Conservation (phyloP, 1,140 invertebrate species). For the Polypedilum pembai region DNA sequence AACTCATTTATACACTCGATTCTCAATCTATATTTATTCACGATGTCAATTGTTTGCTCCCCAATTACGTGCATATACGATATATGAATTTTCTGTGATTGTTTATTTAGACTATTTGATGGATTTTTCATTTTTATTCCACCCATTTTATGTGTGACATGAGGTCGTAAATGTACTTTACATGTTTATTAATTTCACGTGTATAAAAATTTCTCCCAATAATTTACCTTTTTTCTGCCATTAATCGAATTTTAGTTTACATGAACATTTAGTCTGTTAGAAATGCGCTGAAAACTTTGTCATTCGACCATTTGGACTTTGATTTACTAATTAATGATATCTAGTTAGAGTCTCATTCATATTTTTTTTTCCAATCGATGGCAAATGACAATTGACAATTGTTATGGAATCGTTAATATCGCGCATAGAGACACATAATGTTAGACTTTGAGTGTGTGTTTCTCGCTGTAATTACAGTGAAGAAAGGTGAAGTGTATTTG, state of each 20-base stretch:
- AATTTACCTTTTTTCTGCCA: neutral
- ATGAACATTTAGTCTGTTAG: neutral
- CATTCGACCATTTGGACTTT: neutral
- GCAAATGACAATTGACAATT: conserved; percentile 6
- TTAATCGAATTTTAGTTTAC: neutral
- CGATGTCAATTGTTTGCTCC: neutral
- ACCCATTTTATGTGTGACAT: too few species aligned
- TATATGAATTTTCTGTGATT: neutral
- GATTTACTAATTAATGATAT: conserved; percentile 1
- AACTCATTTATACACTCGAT: neutral
- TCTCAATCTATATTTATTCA: neutral
- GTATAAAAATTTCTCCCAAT: neutral
- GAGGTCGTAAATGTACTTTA: neutral
- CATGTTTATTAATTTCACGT: conserved; percentile 13
- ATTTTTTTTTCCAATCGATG: neutral
- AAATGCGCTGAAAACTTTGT: neutral
- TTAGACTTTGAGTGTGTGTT: too few species aligned
- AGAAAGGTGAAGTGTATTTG: neutral
- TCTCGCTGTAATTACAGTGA: too few species aligned
- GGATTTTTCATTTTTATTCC: too few species aligned
- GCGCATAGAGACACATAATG: neutral
- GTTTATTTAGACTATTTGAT: too few species aligned
- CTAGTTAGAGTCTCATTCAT: neutral
- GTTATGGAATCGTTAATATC: conserved; percentile 2
- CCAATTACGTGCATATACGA: neutral